phyloP scores from a whole-genome alignment of 1,140 invertebrate species.

The Temnothorax nylanderi region DNA sequence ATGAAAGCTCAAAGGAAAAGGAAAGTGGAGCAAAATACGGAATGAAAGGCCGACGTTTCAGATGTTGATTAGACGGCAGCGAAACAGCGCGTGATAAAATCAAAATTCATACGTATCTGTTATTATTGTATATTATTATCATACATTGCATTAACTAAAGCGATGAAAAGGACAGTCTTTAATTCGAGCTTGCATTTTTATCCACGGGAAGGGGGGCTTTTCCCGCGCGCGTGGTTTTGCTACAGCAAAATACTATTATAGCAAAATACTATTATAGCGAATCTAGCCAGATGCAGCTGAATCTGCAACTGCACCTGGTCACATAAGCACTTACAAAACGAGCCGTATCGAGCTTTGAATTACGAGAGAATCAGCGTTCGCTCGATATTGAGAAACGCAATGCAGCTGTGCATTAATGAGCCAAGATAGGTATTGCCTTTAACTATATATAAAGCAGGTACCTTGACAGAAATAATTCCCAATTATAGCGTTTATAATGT shows the following conservation, averaged over 20 bases:
- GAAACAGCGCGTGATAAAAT: not conserved
- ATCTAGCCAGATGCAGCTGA: not conserved
- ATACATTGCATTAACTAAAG: not conserved
- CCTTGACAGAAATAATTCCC: not conserved
- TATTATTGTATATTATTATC: not conserved
- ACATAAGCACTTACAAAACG: not conserved
- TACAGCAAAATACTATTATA: not conserved
- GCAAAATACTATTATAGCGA: not conserved
- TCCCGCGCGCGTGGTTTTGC: not conserved
- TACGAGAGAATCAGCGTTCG: not conserved
- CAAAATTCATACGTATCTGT: not conserved
- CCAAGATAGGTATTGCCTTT: not conserved
- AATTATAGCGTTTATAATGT: not conserved
- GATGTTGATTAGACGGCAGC: conserved; percentile 5
- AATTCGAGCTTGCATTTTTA: not conserved
- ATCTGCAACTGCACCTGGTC: not conserved
- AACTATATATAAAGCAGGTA: not conserved
- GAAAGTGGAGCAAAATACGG: not conserved
- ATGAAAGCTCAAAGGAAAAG: conserved; percentile 8
- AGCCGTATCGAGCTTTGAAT: conserved; percentile 2
- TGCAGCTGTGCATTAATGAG: not conserved
- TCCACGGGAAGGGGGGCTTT: not conserved
- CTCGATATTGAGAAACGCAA: not conserved
- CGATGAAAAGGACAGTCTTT: not conserved
- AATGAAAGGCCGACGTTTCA: not conserved